These are phyloP conservation scores for Metallyticus violacea DNA, from an alignment of 2,888 invertebrate genomes.

Conservation along the genomic window DNA sequence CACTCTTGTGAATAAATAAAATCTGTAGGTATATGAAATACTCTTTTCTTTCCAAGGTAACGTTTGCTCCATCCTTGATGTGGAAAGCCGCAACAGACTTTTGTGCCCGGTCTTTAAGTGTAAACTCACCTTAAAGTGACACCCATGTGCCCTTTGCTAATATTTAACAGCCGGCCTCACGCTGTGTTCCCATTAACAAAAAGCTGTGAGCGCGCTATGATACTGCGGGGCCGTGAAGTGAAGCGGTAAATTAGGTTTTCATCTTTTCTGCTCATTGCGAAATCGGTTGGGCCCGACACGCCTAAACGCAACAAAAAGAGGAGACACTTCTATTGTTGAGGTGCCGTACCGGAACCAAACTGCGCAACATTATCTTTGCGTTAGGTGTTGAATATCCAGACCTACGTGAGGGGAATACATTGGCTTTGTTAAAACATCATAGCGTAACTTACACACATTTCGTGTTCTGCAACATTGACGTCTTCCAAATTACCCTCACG, in stretches of 20 bases:
- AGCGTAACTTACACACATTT: not conserved
- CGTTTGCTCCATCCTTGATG: no score
- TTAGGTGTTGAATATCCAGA: not conserved
- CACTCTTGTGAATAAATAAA: no score
- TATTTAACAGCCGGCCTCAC: not conserved
- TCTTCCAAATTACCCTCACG: no score
- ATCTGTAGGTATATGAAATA: no score
- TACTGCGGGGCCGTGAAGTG: not conserved
- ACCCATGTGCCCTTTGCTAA: not conserved
- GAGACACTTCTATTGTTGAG: not conserved
- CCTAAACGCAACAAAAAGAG: not conserved
- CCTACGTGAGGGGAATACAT: not conserved
- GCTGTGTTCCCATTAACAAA: not conserved
- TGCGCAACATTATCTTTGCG: not conserved
- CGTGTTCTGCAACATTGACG: not conserved
- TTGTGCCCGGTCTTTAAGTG: no score
- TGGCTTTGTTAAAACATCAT: not conserved
- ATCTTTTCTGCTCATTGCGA: not conserved
- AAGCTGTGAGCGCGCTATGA: not conserved
- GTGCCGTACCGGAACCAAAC: not conserved
- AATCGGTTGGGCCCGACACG: not conserved
- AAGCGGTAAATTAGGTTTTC: conserved; percentile 21
- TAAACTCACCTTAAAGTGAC: not conserved
- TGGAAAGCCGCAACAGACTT: no score
- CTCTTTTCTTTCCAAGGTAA: no score